Evolutionary conservation across 2,113 vertebrate species (phyloP), one percentile per base, ranked within the genome.

Genomic region (Rynchops niger): DNA sequence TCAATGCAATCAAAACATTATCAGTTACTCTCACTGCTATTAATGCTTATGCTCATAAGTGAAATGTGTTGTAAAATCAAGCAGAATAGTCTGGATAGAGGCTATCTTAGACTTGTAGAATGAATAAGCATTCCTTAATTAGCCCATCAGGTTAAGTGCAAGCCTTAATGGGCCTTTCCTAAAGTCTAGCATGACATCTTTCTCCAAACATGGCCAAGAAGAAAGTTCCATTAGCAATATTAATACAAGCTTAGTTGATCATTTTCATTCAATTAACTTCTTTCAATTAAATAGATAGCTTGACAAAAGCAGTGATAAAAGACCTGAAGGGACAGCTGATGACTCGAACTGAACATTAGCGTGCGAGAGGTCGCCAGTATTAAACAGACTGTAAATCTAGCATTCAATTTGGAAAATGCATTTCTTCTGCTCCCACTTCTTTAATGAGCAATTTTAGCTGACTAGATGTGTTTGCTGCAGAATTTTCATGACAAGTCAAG

Each of bases 251-350:
- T 99, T 99, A 99, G 99, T 99, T 99, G 99, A 99, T 99, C 99
- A 99, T 99, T 99, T 99, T 99, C 99, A 99, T 99, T 99, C 99
- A 99, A 99, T 99, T 99, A 99, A 99, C 99, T 99, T 99, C 99
- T 99, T 99, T 99, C 99, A 99, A 99, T 99, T 99, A 99, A 99
- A 99, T 99, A 99, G 99, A 99, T 99, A 99, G 99, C 99, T 99
- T 98, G 99, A 99, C 99, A 99, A 99, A 99, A 99, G 99, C 98
- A 98, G 99, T 99, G 99, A 99, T 99, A 99, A 99, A 99, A 99
- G 99, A 99, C 98, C 98, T 97, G 92, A 97, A 99, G 98, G 98
- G 99, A 99, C 98, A 98, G 98, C 98, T 99, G 99, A 99, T 99
- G 99, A 99, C 99, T 99, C 98, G 95, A 98, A 98, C 98, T 97